Evolutionary conservation across 2,113 vertebrate species (phyloP), one percentile per base, ranked within the genome.

Genomic region (Aegypius monachus): DNA sequence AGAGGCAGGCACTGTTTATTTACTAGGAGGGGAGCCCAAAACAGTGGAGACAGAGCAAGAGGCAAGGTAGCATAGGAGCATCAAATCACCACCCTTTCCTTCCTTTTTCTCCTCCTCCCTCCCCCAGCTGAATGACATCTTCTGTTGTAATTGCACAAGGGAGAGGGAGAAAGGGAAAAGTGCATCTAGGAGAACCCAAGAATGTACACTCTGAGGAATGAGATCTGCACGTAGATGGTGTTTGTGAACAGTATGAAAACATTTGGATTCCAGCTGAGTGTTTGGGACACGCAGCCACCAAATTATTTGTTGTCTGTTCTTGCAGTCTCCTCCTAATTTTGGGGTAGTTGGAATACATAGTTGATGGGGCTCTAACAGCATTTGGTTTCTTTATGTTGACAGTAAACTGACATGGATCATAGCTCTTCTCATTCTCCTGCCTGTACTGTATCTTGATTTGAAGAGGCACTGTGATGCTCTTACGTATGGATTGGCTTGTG

Each of bases 11-110:
- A 11, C 50, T 95, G 62, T 80, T 96, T 92, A 32, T 95, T 81
- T 86, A 36, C 25, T 59, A 58, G 81, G 52, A 91, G 73, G n/a
- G 47, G 21, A 93, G 36, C 31, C 61, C 50, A 59, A 81, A 92
- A 26, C 68, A 21, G 5, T 67, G 52, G 77, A 93, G 86, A 23
- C 11, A n/a, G 34, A 84, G n/a, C 79, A 73, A 62, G 72, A 71
- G 77, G 68, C 84, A 83, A 90, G 14, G 40, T 47, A 16, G 71
- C 13, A 16, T 56, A 45, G 78, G 66, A 81, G 70, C 32, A 86
- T 74, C 82, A 32, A n/a, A 80, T 79, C 73, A 21, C 70, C 58
- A 50, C 85, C 90, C 85, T 95, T 94, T 90, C 95, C 87, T 96
- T 96, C 85, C 74, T 78, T 92, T 85, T 66, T 70, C 21, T 72